These are phyloP conservation scores for Crocuta crocuta DNA, from an alignment of 2,113 vertebrate genomes.

Conservation along the genomic window DNA sequence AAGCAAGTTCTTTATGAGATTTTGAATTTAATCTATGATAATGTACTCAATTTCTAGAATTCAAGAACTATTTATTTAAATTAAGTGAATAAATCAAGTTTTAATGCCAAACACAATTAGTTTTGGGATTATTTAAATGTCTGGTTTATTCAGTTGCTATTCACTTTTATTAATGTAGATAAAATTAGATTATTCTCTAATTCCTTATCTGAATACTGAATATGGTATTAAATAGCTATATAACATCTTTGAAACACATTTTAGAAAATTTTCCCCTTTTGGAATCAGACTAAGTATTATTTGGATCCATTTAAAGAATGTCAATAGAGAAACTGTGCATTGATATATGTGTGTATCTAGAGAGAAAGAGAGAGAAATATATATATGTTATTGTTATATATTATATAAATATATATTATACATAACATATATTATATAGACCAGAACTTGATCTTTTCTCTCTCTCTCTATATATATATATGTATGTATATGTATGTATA, in stretches of 20 bases:
- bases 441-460: too few relatives aligned
- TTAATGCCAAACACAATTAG: neutral
- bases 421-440: too few relatives aligned
- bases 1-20: neutral
- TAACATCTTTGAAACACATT: neutral
- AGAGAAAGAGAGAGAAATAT: too few relatives aligned
- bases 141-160: neutral
- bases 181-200: neutral
- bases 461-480: too few relatives aligned
- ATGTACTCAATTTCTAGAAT: neutral
- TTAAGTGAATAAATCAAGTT: neutral
- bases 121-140: constrained; percentile 38
- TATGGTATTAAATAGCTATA: neutral
- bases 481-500: neutral
- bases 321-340: neutral
- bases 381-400: too few relatives aligned
- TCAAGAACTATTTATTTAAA: neutral
- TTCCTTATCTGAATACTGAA: constrained; percentile 6
- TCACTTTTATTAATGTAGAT: neutral
- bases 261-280: neutral
- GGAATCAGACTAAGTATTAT: neutral
- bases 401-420: too few relatives aligned
- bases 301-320: neutral
- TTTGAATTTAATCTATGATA: neutral
- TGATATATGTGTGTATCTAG: neutral